phyloP scores from a whole-genome alignment of 2,888 invertebrate species.

The Pardosa pseudoannulata region DNA sequence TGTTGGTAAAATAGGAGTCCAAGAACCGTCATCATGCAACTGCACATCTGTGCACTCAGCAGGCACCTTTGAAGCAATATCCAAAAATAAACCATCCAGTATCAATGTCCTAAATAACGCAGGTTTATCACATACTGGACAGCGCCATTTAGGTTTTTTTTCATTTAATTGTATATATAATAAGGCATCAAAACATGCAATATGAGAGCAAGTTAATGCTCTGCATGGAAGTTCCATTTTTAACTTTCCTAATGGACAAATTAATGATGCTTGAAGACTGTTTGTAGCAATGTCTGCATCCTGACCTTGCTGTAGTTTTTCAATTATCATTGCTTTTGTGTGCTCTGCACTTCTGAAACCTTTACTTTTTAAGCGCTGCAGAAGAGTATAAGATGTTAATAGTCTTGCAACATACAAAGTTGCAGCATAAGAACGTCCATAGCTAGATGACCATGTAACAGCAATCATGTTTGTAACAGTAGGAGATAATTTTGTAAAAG shows the following conservation, averaged over 20 bases:
- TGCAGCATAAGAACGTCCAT: constrained; percentile 83
- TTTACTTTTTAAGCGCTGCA: constrained; percentile 88
- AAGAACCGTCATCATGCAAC: constrained; percentile 78
- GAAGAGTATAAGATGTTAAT: constrained; percentile 88
- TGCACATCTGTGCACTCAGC: constrained; percentile 78
- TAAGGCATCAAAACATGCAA: constrained; percentile 98
- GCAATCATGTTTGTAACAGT: constrained; percentile 90
- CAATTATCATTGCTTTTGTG: constrained; percentile 91
- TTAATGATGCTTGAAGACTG: constrained; percentile 92
- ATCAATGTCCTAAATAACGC: constrained; percentile 93
- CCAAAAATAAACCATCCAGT: constrained; percentile 85
- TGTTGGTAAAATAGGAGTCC: constrained; percentile 77
- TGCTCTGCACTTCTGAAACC: constrained; percentile 93
- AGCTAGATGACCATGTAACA: constrained; percentile 96
- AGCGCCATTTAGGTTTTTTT: constrained; percentile 97
- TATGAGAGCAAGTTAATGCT: constrained; percentile 91
- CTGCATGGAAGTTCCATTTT: constrained; percentile 86
- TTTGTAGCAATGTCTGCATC: constrained; percentile 98
- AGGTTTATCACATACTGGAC: constrained; percentile 96
- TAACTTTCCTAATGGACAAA: constrained; percentile 85
- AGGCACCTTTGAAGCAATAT: constrained; percentile 77
- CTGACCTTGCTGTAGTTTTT: constrained; percentile 92
- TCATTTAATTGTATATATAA: constrained; percentile 99
- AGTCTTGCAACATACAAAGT: constrained; percentile 92
- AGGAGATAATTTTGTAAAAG: constrained; percentile 89